These are phyloP conservation scores for Syngnathus typhle DNA, from an alignment of 2,113 vertebrate species.

Conservation along the genomic window DNA sequence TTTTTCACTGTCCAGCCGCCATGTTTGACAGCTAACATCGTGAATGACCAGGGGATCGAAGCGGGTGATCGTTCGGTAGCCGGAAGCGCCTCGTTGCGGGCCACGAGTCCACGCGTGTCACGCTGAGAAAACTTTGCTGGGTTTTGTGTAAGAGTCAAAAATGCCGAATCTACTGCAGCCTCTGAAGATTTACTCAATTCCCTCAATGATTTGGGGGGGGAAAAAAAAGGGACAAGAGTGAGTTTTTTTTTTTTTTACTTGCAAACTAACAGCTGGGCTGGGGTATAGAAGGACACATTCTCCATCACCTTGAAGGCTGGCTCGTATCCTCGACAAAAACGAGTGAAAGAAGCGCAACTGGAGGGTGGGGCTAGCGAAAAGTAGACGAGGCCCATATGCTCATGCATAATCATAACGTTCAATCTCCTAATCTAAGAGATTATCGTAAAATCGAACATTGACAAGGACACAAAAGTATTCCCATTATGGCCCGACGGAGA, in stretches of 20 bases:
- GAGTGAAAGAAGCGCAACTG: conserved; percentile 35
- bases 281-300: conserved; percentile 52
- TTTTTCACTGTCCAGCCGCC: conserved; percentile 47
- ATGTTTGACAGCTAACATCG: conserved; percentile 65
- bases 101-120: too few relatives aligned
- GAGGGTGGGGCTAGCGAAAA: background rate
- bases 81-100: too few relatives aligned
- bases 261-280: conserved; percentile 58
- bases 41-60: conserved; percentile 46
- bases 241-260: conserved; percentile 31
- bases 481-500: conserved; percentile 49
- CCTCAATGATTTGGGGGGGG: conserved; percentile 18
- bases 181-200: conserved; percentile 37
- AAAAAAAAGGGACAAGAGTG: conserved; percentile 29
- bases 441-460: conserved; percentile 60
- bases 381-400: conserved; percentile 57
- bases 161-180: background rate
- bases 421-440: conserved; percentile 67
- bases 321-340: conserved; percentile 50
- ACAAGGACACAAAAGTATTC: conserved; percentile 60
- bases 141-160: background rate
- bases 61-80: conserved; percentile 35
- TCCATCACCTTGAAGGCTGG: conserved; percentile 63
- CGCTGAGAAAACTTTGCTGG: background rate
- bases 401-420: conserved; percentile 64